These are phyloP conservation scores for Arnoldichthys spilopterus DNA, from an alignment of 2,797 vertebrate species.

Conservation along the genomic window DNA sequence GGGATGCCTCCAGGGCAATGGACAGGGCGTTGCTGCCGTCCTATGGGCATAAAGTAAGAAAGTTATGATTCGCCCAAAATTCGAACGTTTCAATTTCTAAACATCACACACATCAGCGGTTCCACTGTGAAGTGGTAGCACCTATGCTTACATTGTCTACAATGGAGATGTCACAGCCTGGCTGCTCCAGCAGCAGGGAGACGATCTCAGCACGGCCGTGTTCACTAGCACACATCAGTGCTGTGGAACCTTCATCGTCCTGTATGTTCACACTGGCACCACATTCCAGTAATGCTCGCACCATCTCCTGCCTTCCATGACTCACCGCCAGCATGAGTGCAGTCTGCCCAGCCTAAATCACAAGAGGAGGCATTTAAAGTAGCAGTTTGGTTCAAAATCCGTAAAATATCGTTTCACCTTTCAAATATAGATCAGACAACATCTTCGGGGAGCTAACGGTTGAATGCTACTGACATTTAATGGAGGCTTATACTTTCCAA, in stretches of 20 bases:
- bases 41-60: constrained; percentile 60
- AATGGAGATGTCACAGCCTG: constrained; percentile 84
- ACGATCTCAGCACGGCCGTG: constrained; percentile 90
- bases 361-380: not conserved
- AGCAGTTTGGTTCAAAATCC: not conserved
- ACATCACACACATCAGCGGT: not conserved
- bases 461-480: not conserved
- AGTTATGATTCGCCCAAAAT: not conserved
- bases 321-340: constrained; percentile 94
- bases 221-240: constrained; percentile 95
- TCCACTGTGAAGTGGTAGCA: not conserved
- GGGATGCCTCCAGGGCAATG: constrained; percentile 82
- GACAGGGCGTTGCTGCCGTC: constrained; percentile 85
- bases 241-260: constrained; percentile 93
- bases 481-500: not conserved
- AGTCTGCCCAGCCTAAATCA: constrained; percentile 89
- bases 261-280: constrained; percentile 89
- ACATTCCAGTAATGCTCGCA: constrained; percentile 84
- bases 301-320: constrained; percentile 93
- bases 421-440: not conserved
- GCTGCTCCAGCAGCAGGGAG: constrained; percentile 87
- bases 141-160: constrained; percentile 84
- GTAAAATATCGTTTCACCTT: not conserved
- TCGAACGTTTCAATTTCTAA: not conserved
- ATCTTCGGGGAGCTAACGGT: too few species aligned